Base-by-base conservation (phyloP, 2,888 invertebrate genomes). In the Oegoconia quadripuncta region DNA sequence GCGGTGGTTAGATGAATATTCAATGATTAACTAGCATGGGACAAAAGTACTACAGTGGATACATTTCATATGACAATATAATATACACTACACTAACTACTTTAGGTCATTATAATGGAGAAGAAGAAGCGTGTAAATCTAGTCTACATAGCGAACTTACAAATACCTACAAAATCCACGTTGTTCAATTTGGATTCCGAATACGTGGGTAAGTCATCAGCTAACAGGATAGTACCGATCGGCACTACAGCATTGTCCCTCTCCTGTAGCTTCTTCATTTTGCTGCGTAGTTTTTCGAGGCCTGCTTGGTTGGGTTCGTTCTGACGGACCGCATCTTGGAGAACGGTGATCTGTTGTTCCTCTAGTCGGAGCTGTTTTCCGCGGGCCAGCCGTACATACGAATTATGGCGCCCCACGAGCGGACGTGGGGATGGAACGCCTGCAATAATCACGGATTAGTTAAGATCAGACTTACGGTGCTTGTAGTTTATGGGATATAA, bases 271-370 rank as follows among this genome's bases (percentile, higher is more conserved):
- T 94, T 94, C 0, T 79, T 66, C 94, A 98, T 95, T 83, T 97
- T 97, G 41, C 90, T 76, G 40, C 93, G 89, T 13, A 98, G 88
- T 61, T 97, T 97, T 42, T 93, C 92, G 15, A 97, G 88, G 52
- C 97, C 97, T 0, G 96, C 96, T 78, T 93, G 92, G 82, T 97
- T 97, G 15, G 97, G 97, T 55, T 95, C 94, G 87, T 97, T 96
- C 31, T 94, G 92, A 0, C 94, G 93, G 3, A 97, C 97, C 76
- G 95, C 94, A 64, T 95, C 86, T 39, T 86, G 86, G n/a, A 97
- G 82, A 22, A 95, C 89, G 0, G 97, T 97, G 39, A 97, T 97
- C 83, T 97, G 95, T 70, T 97, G 96, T 59, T 97, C 97, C 60
- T 97, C 94, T 53, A 94, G 90, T 77, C 97, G 97, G 79, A 94